These are phyloP conservation scores for Eurytoma californica DNA, from an alignment of 2,888 invertebrate species.

Conservation along the genomic window DNA sequence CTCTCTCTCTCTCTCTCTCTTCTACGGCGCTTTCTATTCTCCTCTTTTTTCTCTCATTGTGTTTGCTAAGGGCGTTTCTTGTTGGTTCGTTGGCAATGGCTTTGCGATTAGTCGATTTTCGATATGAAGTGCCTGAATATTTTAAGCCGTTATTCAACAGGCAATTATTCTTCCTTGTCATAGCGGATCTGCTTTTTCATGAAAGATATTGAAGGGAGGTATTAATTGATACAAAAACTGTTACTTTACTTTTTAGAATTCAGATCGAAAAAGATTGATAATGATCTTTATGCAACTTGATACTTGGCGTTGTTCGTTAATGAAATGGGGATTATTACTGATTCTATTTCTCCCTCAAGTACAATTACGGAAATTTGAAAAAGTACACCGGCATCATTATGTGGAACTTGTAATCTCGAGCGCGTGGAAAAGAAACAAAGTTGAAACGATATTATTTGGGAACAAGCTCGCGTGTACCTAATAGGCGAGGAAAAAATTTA, in stretches of 20 bases:
- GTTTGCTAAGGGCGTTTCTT: neutral
- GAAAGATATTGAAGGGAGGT: no score
- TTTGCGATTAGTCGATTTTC: neutral
- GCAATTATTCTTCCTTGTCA: neutral
- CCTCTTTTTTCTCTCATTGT: conserved; percentile 1
- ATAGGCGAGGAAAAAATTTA: conserved; percentile 35
- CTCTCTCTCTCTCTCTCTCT: neutral
- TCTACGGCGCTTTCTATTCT: neutral
- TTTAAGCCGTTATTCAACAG: neutral
- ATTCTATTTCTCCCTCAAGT: neutral
- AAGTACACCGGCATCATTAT: neutral
- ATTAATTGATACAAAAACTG: no score
- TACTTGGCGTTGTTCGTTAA: no score
- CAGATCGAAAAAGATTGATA: no score
- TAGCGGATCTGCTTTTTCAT: neutral
- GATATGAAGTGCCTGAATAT: neutral
- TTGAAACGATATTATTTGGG: conserved; percentile 25
- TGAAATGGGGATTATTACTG: neutral
- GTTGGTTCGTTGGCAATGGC: neutral
- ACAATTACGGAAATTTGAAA: conserved; percentile 16
- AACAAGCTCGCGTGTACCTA: conserved; percentile 29
- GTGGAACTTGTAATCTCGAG: conserved; percentile 9
- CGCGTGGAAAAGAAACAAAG: neutral
- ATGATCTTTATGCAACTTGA: no score
- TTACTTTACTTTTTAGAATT: no score